A percentile compares a stretch with the other conserved stretches of the same genome.
Conservation (phyloP, 2,113 vertebrate genomes). For the Echinops telfairi region DNA sequence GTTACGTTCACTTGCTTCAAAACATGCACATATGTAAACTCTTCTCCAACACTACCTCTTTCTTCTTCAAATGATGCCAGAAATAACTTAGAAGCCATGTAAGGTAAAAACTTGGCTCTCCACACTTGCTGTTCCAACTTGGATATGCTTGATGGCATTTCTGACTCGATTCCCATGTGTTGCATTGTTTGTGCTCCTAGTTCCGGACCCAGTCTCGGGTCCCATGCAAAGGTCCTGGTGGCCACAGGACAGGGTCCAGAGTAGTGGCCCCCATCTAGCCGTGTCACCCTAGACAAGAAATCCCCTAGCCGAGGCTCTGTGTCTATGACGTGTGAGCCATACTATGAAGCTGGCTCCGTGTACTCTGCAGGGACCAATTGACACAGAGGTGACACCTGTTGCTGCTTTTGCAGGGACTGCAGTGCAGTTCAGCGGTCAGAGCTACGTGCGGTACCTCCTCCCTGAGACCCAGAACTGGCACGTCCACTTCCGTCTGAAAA, state of each 20-base stretch:
- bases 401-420: conserved; percentile 90
- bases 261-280: background rate
- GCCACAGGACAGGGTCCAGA: background rate
- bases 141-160: background rate
- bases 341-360: background rate
- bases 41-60: background rate
- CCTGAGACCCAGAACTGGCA: conserved; percentile 83
- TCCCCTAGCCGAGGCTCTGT: background rate
- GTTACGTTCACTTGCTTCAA: background rate
- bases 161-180: background rate
- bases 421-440: conserved; percentile 90
- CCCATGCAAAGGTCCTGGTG: background rate
- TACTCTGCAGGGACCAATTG: background rate
- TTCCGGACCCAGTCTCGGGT: background rate
- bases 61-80: background rate
- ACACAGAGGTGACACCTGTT: background rate
- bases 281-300: no score
- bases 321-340: background rate
- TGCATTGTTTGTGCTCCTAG: background rate
- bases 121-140: background rate
- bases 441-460: conserved; percentile 90
- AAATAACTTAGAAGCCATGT: background rate
- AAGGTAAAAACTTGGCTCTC: background rate
- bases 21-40: background rate
- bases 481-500: conserved; percentile 93